A percentile compares a stretch with the other conserved stretches of the same genome.
Evolutionary conservation across 2,888 invertebrate species (phyloP).

Genomic region (Apodemia hepburni): DNA sequence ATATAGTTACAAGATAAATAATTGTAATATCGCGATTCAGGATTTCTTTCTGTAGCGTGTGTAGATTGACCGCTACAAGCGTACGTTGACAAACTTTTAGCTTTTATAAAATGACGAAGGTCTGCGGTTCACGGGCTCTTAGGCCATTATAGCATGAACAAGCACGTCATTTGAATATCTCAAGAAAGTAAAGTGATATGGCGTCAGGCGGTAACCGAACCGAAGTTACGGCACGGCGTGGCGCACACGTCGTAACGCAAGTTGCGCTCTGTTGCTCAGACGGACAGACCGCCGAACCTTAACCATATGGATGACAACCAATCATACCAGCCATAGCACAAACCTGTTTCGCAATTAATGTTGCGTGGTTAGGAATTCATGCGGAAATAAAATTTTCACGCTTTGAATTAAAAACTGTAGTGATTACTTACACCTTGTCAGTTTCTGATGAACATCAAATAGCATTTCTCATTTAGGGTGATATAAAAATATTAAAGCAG

Average conservation of each 20-base stretch:
- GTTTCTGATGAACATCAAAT: slow-evolving; percentile 11
- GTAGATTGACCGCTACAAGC: too few relatives aligned
- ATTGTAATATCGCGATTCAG: too few relatives aligned
- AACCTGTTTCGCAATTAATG: slow-evolving; percentile 31
- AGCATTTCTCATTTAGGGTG: slow-evolving; percentile 1
- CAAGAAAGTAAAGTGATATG: slow-evolving; percentile 36
- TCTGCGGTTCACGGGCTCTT: too few relatives aligned
- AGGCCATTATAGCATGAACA: too few relatives aligned
- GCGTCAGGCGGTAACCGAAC: slow-evolving; percentile 64
- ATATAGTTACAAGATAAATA: too few relatives aligned
- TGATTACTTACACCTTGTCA: slow-evolving; percentile 5
- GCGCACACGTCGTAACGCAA: slow-evolving; percentile 51
- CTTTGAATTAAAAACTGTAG: slow-evolving; percentile 20
- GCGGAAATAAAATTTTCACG: slow-evolving; percentile 31
- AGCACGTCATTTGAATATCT: slow-evolving; percentile 27
- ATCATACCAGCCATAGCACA: slow-evolving; percentile 22
- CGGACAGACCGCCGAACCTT: slow-evolving; percentile 47
- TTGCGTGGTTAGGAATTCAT: slow-evolving; percentile 29
- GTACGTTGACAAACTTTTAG: too few relatives aligned
- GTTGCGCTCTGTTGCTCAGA: slow-evolving; percentile 57
- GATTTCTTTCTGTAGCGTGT: too few relatives aligned
- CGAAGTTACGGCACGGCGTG: slow-evolving; percentile 38
- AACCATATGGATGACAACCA: slow-evolving; percentile 34
- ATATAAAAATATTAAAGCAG: not conserved
- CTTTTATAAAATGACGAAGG: too few relatives aligned